Percentiles rank a stretch among this genome's conserved stretches.
Conservation (phyloP, 2,888 invertebrate genomes). For the Polyommatus icarus region DNA sequence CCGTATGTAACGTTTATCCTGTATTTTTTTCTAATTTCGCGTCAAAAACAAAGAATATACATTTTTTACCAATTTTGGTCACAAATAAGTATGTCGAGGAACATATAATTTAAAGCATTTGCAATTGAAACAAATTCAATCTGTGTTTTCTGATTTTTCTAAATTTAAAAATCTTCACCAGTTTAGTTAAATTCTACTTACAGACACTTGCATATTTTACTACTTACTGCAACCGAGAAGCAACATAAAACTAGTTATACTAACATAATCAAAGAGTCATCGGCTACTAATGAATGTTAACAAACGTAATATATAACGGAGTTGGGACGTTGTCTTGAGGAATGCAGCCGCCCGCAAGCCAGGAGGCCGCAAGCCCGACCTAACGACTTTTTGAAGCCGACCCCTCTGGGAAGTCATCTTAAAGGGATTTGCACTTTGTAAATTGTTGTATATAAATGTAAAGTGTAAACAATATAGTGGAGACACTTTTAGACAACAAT, state of each 20-base stretch:
- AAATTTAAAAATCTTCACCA: too few species aligned
- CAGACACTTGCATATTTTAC: background rate
- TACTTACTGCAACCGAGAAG: background rate
- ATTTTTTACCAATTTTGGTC: too few species aligned
- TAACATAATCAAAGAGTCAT: slow-evolving; percentile 7
- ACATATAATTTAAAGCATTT: too few species aligned
- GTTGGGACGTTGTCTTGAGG: background rate
- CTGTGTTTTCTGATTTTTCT: too few species aligned
- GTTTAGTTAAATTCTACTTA: too few species aligned
- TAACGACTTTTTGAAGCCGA: slow-evolving; percentile 78
- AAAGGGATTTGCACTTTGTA: slow-evolving; percentile 77
- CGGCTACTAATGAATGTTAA: background rate
- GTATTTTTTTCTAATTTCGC: too few species aligned
- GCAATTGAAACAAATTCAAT: too few species aligned
- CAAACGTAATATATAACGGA: slow-evolving; percentile 9
- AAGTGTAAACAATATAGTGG: background rate
- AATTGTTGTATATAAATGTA: slow-evolving; percentile 40
- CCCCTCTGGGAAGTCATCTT: slow-evolving; percentile 68
- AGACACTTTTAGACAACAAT: background rate
- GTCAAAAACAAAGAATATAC: too few species aligned
- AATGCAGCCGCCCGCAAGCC: background rate
- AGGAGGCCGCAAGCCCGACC: slow-evolving; percentile 54
- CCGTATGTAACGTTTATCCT: too few species aligned
- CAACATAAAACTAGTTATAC: background rate
- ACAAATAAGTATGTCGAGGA: too few species aligned